phyloP scores from a whole-genome alignment of 1,140 invertebrate species.

The Himalopsyche phryganea region DNA sequence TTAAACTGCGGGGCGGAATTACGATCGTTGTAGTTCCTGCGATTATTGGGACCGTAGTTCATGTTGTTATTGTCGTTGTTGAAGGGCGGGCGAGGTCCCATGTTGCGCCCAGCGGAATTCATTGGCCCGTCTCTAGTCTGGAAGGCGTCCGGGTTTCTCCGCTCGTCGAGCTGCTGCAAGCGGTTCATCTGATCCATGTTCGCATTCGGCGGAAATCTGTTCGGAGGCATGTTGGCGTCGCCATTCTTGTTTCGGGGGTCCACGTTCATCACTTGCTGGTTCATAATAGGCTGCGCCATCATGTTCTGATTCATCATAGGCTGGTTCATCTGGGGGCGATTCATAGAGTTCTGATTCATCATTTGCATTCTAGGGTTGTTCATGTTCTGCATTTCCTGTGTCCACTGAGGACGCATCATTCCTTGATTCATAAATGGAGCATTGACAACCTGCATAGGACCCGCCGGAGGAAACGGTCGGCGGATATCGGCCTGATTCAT shows the following conservation, averaged over 20 bases:
- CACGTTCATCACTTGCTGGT: background rate
- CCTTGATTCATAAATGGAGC: background rate
- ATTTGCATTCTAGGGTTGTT: background rate
- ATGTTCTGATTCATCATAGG: conserved; percentile 1
- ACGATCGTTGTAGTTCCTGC: conserved; percentile 9
- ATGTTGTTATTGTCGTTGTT: conserved; percentile 6
- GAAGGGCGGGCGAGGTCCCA: conserved; percentile 4
- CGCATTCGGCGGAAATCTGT: background rate
- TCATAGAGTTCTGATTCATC: background rate
- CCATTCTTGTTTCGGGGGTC: background rate
- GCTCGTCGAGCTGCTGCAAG: conserved; percentile 56
- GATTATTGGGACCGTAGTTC: conserved; percentile 1
- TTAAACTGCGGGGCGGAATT: conserved; percentile 2
- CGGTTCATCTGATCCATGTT: conserved; percentile 39
- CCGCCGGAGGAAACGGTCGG: background rate
- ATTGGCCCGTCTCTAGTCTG: conserved; percentile 41
- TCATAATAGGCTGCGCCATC: conserved; percentile 4
- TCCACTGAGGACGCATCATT: background rate
- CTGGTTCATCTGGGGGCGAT: conserved; percentile 1
- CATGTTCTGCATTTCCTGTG: conserved; percentile 6
- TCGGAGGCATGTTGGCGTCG: conserved; percentile 7
- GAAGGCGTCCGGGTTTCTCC: conserved; percentile 59
- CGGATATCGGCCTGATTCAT: background rate
- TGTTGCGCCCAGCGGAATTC: conserved; percentile 21
- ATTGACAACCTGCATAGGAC: background rate